A percentile compares a stretch with the other conserved stretches of the same genome.
phyloP scores from a whole-genome alignment of 2,888 invertebrate genomes.

The Polymixis lichenea region DNA sequence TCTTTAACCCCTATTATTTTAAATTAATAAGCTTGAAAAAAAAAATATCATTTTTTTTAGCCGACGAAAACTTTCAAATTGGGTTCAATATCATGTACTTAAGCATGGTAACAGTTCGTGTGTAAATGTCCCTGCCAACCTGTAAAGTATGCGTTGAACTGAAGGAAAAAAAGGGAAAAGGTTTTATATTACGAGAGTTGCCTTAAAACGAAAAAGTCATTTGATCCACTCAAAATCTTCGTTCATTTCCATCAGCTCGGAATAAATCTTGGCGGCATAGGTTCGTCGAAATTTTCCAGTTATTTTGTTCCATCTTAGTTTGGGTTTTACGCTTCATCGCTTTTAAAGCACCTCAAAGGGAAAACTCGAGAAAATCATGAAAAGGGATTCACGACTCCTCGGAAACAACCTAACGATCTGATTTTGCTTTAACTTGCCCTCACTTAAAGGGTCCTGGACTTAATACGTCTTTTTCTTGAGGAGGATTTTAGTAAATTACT shows the following conservation, averaged over 20 bases:
- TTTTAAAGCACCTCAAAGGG: constrained; percentile 71
- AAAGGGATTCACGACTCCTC: constrained; percentile 67
- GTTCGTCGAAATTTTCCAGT: constrained; percentile 62
- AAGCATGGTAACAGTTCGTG: no score
- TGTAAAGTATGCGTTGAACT: background rate
- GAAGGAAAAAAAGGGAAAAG: background rate
- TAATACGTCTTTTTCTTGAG: constrained; percentile 48
- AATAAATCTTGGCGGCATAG: constrained; percentile 59
- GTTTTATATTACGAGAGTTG: background rate
- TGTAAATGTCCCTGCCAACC: no score
- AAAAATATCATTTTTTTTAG: no score
- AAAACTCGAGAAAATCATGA: constrained; percentile 69
- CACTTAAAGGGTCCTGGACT: constrained; percentile 50
- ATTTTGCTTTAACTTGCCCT: constrained; percentile 63
- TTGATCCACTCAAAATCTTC: constrained; percentile 29
- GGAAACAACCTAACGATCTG: constrained; percentile 67
- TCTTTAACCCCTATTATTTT: no score
- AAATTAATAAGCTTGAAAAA: no score
- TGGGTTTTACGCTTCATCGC: constrained; percentile 77
- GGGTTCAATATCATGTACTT: no score
- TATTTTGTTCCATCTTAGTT: constrained; percentile 72
- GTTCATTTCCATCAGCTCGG: constrained; percentile 38
- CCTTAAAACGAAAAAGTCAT: constrained; percentile 7
- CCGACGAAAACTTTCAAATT: no score
- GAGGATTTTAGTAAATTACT: constrained; percentile 45